Conservation (phyloP, 1,140 invertebrate genomes). For the Thalassaphorura encarpata region DNA sequence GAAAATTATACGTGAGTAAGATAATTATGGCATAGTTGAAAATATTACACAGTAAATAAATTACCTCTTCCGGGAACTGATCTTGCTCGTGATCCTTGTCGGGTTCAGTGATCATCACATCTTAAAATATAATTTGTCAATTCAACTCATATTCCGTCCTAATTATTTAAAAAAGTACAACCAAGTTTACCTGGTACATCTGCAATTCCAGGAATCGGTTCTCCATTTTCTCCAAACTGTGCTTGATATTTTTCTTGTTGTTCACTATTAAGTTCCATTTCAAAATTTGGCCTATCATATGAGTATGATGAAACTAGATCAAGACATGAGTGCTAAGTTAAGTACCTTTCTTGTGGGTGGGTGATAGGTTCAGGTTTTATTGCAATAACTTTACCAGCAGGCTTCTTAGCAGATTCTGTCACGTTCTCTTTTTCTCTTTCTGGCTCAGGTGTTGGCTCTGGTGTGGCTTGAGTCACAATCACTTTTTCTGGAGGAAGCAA, state of each 20-base stretch:
- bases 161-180: neutral
- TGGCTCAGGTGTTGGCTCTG: conserved; percentile 35
- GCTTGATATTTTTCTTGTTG: conserved; percentile 62
- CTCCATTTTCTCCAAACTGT: conserved; percentile 46
- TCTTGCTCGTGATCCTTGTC: too few relatives aligned
- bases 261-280: conserved; percentile 57
- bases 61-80: too few relatives aligned
- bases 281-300: conserved; percentile 44
- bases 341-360: too few relatives aligned
- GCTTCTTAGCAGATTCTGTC: conserved; percentile 9
- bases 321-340: too few relatives aligned
- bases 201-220: conserved; percentile 25
- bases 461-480: conserved; percentile 49
- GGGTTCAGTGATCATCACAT: neutral
- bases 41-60: too few relatives aligned
- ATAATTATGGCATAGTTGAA: too few relatives aligned
- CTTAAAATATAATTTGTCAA: neutral
- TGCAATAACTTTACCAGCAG: neutral
- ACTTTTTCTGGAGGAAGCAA: conserved; percentile 46
- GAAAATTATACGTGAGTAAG: neutral
- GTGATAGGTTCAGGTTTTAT: too few relatives aligned
- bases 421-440: neutral
- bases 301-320: conserved; percentile 10
- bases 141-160: neutral
- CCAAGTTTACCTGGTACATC: conserved; percentile 25